Conservation (phyloP, 2,113 vertebrate genomes). For the Antigone vipio region DNA sequence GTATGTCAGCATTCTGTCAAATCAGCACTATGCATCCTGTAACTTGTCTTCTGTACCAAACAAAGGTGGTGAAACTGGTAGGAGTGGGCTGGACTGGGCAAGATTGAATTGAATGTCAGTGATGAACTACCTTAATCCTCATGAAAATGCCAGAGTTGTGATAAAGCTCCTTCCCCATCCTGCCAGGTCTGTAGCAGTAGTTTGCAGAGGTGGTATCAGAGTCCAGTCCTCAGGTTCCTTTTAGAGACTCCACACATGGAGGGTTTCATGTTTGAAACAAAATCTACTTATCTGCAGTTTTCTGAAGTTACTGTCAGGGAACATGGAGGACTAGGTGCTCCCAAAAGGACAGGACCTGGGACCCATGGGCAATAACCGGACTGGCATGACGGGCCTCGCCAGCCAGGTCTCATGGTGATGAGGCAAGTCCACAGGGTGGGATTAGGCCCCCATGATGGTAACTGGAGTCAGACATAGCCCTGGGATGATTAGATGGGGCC, state of each 20-base stretch:
- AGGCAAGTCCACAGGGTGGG: neutral
- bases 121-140: neutral
- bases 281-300: neutral
- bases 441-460: too few relatives aligned
- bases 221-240: neutral
- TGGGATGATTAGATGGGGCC: neutral
- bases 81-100: neutral
- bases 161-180: neutral
- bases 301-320: neutral
- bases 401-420: neutral
- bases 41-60: neutral
- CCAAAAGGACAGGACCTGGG: neutral
- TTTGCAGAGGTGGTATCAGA: neutral
- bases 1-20: neutral
- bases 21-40: neutral
- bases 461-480: neutral
- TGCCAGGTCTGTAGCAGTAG: neutral
- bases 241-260: rapidly evolving
- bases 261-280: neutral
- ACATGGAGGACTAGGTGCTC: neutral
- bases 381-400: neutral
- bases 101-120: neutral
- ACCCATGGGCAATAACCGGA: neutral
- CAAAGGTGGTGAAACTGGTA: neutral
- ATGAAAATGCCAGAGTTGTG: neutral